Base-by-base conservation (phyloP, 2,888 invertebrate genomes). In the Tipula unca region DNA sequence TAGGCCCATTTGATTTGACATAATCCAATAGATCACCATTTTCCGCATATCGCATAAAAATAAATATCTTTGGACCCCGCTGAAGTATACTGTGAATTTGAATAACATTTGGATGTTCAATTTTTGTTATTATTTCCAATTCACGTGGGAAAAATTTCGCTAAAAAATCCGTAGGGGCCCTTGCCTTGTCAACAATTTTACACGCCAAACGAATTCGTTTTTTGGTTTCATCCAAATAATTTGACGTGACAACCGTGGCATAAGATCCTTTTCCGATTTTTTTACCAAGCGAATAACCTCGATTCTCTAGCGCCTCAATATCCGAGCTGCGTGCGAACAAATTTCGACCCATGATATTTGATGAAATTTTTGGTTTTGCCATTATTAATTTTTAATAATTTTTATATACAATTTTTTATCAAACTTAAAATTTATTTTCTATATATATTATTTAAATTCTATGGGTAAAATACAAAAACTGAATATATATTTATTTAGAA, bases 121-220 rank as follows among this genome's bases (percentile, higher is more conserved):
- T 95, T 90, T 95, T 95, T 32, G 95, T 96, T 86, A 98, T 91
- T 88, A 98, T 97, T 88, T 97, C 96, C 88, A 98, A 92, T 92
- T 98, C 98, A 86, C 98, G 94, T 35, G 98, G 98, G 89, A 98
- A 96, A 91, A 98, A 98, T 91, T 97, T 97, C 88, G 95, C 95
- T 88, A 97, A 93, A 92, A 97, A 98, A 92, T 98, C 97, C 86
- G 93, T 92, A 8, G 97, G 97, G 84, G 97, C 97, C 91, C 96
- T 96, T 88, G 95, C 94, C 89, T 96, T 96, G 89, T 97, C 96
- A 89, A 98, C 97, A 89, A 98, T 96, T 91, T 98, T 98, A 91
- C 96, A 97, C 29, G 96, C 97, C 86, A 97, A 92, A 89, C 94
- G 94, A 92, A 95, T 94, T 8, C 88, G 88, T 39, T 89, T 88